Evolutionary conservation across 2,113 vertebrate genomes (phyloP).

Genomic region (Mobula birostris): DNA sequence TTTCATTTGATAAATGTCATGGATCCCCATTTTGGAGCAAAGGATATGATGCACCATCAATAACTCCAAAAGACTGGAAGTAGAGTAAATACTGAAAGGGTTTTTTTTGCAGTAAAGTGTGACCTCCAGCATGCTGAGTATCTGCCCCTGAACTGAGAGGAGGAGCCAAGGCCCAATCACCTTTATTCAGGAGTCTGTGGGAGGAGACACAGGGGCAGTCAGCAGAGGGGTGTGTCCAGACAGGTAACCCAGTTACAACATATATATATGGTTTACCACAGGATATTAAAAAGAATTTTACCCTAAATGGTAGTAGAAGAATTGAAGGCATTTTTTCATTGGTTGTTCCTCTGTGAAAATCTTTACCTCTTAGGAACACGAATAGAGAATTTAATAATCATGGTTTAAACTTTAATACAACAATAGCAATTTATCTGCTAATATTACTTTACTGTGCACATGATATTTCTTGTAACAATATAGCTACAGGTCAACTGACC

Average conservation of each 20-base stretch:
- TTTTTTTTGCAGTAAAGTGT: too few species aligned
- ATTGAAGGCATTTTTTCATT: not conserved
- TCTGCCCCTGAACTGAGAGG: too few species aligned
- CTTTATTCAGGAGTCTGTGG: too few species aligned
- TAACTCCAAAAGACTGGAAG: not conserved
- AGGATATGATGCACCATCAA: too few species aligned
- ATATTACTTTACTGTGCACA: not conserved
- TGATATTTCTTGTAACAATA: not conserved
- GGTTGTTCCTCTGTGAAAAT: too few species aligned
- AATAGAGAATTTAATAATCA: not conserved
- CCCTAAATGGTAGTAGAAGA: not conserved
- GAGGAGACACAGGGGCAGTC: too few species aligned
- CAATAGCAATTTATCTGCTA: not conserved
- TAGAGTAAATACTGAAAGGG: too few species aligned
- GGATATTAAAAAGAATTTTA: not conserved
- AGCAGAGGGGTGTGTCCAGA: too few species aligned
- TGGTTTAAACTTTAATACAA: not conserved
- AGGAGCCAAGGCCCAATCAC: too few species aligned
- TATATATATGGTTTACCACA: too few species aligned
- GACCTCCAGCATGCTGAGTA: too few species aligned
- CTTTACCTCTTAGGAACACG: not conserved
- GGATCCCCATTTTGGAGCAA: not conserved
- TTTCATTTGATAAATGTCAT: not conserved
- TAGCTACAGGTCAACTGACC: slow-evolving; percentile 52
- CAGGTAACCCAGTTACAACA: too few species aligned